Percentiles rank a stretch among this genome's conserved stretches.
Conservation (phyloP, 2,797 vertebrate species). For the Acanthopagrus latus region DNA sequence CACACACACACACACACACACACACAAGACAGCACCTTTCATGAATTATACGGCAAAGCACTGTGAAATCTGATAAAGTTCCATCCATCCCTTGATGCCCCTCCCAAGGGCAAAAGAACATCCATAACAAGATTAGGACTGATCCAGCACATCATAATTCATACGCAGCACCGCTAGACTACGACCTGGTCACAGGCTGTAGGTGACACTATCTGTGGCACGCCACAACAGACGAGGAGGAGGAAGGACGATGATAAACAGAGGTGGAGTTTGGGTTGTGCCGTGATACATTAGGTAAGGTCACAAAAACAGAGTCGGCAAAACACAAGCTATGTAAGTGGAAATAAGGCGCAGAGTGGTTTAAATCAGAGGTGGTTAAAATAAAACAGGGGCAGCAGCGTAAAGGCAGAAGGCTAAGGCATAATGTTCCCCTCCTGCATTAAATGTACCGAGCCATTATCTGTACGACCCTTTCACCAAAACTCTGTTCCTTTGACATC, state of each 20-base stretch:
- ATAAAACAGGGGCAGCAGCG: not conserved
- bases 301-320: constrained; percentile 13
- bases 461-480: constrained; percentile 45
- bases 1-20: constrained; percentile 29
- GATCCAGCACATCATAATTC: constrained; percentile 85
- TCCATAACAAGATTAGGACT: constrained; percentile 86
- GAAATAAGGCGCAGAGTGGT: constrained; percentile 7
- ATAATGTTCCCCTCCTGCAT: constrained; percentile 9
- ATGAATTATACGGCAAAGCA: constrained; percentile 79
- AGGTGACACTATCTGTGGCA: constrained; percentile 77
- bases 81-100: constrained; percentile 73
- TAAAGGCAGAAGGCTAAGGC: constrained; percentile 7
- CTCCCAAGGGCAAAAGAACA: constrained; percentile 85
- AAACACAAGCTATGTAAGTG: constrained; percentile 2
- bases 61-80: constrained; percentile 85
- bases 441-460: constrained; percentile 25
- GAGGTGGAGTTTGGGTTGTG: constrained; percentile 5
- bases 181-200: constrained; percentile 73
- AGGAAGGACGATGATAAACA: constrained; percentile 35
- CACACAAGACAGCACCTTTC: constrained; percentile 65
- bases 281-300: constrained; percentile 8
- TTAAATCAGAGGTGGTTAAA: constrained; percentile 6
- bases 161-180: constrained; percentile 70
- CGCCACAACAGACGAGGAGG: constrained; percentile 27
- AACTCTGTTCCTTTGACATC: constrained; percentile 66